phyloP scores from a whole-genome alignment of 2,888 invertebrate species.

The Aricia artaxerxes region DNA sequence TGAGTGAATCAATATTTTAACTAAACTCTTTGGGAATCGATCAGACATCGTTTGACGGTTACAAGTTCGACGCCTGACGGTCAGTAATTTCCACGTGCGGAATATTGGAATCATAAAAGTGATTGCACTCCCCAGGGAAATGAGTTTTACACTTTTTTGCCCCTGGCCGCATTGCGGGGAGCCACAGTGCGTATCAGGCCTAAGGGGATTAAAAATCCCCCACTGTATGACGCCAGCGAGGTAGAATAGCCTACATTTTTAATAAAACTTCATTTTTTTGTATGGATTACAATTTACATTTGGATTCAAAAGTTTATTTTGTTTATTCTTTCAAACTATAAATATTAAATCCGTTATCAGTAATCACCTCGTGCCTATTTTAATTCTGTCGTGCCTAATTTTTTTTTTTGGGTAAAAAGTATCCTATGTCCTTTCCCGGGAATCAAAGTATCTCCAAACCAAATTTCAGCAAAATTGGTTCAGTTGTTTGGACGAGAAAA shows the following conservation, averaged over 20 bases:
- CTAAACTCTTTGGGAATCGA: background rate
- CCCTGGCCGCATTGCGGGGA: background rate
- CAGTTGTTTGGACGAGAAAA: too few relatives aligned
- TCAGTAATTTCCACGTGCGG: background rate
- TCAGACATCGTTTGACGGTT: background rate
- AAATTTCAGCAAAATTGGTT: too few relatives aligned
- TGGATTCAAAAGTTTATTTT: too few relatives aligned
- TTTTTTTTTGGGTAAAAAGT: too few relatives aligned
- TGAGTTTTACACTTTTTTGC: slow-evolving; percentile 4
- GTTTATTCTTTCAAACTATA: too few relatives aligned
- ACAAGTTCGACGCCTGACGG: background rate
- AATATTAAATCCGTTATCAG: too few relatives aligned
- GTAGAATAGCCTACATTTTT: background rate
- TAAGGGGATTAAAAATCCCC: slow-evolving; percentile 4
- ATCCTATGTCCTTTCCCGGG: too few relatives aligned
- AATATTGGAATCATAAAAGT: slow-evolving; percentile 13
- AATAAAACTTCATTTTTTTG: background rate
- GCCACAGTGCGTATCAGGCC: slow-evolving; percentile 9
- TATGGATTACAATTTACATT: too few relatives aligned
- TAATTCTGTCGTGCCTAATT: too few relatives aligned
- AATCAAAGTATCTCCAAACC: too few relatives aligned
- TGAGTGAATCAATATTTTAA: background rate
- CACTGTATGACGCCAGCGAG: background rate
- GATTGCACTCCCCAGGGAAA: background rate
- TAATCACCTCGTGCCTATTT: too few relatives aligned